Evolutionary conservation across 1,140 invertebrate species (phyloP).

Genomic region (Eciton burchellii): DNA sequence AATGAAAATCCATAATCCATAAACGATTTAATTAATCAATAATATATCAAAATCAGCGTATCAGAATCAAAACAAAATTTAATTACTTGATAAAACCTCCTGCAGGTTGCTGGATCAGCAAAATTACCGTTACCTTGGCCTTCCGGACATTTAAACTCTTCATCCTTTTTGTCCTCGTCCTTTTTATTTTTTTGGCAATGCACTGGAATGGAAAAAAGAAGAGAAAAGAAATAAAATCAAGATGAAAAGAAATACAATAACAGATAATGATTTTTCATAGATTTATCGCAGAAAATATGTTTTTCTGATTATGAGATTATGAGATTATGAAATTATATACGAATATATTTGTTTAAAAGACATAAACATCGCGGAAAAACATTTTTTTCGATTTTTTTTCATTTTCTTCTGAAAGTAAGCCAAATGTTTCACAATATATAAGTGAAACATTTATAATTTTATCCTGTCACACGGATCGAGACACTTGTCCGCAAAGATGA

Average conservation of each 20-base stretch:
- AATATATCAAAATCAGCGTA: too few species aligned
- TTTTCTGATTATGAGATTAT: too few species aligned
- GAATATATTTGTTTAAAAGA: too few species aligned
- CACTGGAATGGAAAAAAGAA: constrained; percentile 70
- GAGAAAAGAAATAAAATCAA: not conserved
- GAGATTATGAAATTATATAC: too few species aligned
- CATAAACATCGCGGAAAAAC: not conserved
- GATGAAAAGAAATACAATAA: not conserved
- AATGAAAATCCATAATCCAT: too few species aligned
- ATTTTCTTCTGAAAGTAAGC: constrained; percentile 6
- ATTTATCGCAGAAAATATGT: not conserved
- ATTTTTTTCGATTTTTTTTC: constrained; percentile 11
- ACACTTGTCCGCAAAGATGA: not conserved
- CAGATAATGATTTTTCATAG: constrained; percentile 1
- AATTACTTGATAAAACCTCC: constrained; percentile 94
- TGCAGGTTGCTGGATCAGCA: constrained; percentile 95
- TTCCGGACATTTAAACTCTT: constrained; percentile 90
- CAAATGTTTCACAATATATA: not conserved
- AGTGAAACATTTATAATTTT: too few species aligned
- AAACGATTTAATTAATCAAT: too few species aligned
- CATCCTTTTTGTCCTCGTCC: constrained; percentile 87
- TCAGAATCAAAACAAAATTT: too few species aligned
- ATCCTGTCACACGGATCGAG: not conserved
- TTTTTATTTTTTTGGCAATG: constrained; percentile 80
- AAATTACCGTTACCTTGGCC: constrained; percentile 94